phyloP scores from a whole-genome alignment of 2,113 vertebrate genomes.

The Platichthys stellatus region DNA sequence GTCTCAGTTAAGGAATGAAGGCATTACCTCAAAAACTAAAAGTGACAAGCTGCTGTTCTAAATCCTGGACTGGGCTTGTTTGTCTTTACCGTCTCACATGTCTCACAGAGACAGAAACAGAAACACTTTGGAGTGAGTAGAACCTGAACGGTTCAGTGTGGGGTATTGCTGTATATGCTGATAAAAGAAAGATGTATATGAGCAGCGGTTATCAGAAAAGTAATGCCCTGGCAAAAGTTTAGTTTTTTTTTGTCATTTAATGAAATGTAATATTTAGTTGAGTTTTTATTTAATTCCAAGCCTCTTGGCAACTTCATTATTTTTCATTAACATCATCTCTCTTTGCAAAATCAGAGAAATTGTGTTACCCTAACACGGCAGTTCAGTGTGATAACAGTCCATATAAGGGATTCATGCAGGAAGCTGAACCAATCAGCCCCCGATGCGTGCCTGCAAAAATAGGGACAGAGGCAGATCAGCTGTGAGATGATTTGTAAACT shows the following conservation, averaged over 20 bases:
- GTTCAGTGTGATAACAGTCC: slow-evolving; percentile 10
- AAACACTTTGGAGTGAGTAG: slow-evolving; percentile 3
- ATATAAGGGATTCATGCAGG: slow-evolving; percentile 10
- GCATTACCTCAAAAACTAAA: slow-evolving; percentile 61
- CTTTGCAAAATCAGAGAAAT: not conserved
- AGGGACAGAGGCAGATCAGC: slow-evolving; percentile 2
- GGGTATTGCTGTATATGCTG: not conserved
- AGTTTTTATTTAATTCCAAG: not conserved
- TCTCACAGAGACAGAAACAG: slow-evolving; percentile 2
- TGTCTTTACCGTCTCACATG: slow-evolving; percentile 14
- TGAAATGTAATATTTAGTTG: not conserved
- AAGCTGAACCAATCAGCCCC: not conserved
- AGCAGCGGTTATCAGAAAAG: not conserved
- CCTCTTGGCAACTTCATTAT: not conserved
- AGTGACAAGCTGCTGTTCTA: slow-evolving; percentile 45
- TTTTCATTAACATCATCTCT: not conserved
- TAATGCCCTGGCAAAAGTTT: no score
- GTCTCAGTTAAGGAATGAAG: slow-evolving; percentile 55
- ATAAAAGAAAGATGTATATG: not conserved
- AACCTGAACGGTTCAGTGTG: not conserved
- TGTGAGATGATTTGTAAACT: slow-evolving; percentile 14
- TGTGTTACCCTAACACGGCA: not conserved
- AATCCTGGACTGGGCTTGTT: slow-evolving; percentile 33
- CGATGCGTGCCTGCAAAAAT: not conserved
- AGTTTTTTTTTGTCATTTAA: not conserved